phyloP scores from a whole-genome alignment of 2,797 vertebrate genomes.

The Nyctalus aviator region DNA sequence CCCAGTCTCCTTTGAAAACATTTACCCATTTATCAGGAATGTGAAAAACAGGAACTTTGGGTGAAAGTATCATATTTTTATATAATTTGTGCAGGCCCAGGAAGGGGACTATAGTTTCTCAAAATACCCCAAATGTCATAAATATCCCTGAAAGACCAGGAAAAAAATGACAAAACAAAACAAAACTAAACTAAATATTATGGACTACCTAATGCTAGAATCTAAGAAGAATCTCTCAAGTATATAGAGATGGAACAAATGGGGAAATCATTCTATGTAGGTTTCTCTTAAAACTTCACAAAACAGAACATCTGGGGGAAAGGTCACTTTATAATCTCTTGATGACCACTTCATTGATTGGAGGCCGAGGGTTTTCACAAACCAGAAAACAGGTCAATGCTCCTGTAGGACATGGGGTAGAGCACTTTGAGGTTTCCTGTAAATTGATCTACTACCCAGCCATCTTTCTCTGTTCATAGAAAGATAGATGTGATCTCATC shows the following conservation, averaged over 20 bases:
- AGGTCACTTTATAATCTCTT: background rate
- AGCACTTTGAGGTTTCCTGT: background rate
- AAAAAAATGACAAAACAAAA: background rate
- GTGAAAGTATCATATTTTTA: slow-evolving; percentile 29
- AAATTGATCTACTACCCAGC: background rate
- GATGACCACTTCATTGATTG: background rate
- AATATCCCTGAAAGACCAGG: background rate
- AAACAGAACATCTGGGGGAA: background rate
- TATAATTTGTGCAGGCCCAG: background rate
- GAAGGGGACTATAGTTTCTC: background rate
- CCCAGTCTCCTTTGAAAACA: background rate
- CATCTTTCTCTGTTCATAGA: background rate
- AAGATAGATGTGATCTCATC: background rate
- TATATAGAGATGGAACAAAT: background rate
- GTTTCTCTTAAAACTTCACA: slow-evolving; percentile 24
- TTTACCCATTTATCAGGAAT: slow-evolving; percentile 1
- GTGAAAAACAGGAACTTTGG: background rate
- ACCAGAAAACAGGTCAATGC: background rate
- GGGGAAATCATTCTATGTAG: background rate
- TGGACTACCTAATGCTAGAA: background rate
- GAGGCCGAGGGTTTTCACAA: slow-evolving; percentile 37
- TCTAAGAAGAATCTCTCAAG: background rate
- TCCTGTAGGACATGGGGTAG: background rate
- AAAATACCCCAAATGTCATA: background rate
- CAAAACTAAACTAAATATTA: background rate